phyloP scores from a whole-genome alignment of 1,140 invertebrate genomes.

The Eciton burchellii region DNA sequence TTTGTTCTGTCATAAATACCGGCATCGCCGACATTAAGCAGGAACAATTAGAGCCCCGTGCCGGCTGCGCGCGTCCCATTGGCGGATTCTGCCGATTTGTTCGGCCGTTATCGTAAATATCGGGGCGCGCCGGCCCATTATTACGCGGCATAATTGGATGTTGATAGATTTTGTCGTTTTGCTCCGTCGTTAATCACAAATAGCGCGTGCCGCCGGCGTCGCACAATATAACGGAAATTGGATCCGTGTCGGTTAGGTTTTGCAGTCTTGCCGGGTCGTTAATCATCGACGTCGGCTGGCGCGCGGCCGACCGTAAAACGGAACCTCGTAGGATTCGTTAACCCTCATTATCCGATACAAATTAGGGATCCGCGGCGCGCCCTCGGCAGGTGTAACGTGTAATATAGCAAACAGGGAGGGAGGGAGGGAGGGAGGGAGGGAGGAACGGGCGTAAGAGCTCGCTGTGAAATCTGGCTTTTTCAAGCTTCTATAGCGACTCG shows the following conservation, averaged over 20 bases:
- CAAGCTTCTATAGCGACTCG: constrained; percentile 61
- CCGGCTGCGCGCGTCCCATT: constrained; percentile 8
- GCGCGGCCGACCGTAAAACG: constrained; percentile 24
- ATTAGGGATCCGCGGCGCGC: background rate
- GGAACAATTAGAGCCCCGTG: constrained; percentile 36
- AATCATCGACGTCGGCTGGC: constrained; percentile 50
- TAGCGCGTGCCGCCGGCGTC: constrained; percentile 23
- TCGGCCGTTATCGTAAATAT: constrained; percentile 56
- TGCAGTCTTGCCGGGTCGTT: constrained; percentile 55
- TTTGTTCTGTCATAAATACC: constrained; percentile 48
- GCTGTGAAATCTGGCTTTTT: constrained; percentile 62
- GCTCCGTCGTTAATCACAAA: constrained; percentile 56
- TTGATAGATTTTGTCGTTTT: constrained; percentile 45
- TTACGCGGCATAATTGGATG: constrained; percentile 57
- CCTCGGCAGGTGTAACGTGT: background rate
- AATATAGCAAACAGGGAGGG: constrained; percentile 22
- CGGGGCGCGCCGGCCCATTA: constrained; percentile 32
- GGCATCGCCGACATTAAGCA: constrained; percentile 41
- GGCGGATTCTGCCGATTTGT: constrained; percentile 34
- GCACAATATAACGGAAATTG: constrained; percentile 60
- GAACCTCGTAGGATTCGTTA: constrained; percentile 61
- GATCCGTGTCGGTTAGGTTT: constrained; percentile 56
- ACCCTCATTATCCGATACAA: constrained; percentile 53
- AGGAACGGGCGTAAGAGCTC: constrained; percentile 36
- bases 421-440: background rate